phyloP scores from a whole-genome alignment of 2,113 vertebrate species.

The Romanogobio albipinnatus region DNA sequence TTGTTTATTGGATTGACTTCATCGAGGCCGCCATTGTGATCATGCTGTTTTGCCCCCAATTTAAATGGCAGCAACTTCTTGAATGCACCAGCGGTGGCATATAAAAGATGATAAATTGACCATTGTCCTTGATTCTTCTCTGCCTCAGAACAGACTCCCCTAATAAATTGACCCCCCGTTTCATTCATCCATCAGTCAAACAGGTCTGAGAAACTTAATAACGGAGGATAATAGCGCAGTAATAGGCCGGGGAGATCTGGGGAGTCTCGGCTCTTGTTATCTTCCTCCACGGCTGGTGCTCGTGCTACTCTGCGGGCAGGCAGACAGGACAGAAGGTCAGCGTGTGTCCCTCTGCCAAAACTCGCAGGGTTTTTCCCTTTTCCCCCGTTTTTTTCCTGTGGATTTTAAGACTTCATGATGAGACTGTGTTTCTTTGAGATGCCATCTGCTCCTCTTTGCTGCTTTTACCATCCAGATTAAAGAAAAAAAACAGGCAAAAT shows the following conservation, averaged over 20 bases:
- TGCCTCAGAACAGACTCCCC: constrained; percentile 35
- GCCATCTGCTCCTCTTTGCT: constrained; percentile 75
- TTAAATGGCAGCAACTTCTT: constrained; percentile 28
- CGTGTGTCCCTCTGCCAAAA: constrained; percentile 74
- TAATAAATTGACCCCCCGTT: constrained; percentile 46
- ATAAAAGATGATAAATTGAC: constrained; percentile 52
- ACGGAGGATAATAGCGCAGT: constrained; percentile 46
- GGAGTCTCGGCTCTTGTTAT: constrained; percentile 62
- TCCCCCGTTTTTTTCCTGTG: constrained; percentile 61
- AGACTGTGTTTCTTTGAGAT: constrained; percentile 76
- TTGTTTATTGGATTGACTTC: constrained; percentile 26
- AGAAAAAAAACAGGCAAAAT: constrained; percentile 53
- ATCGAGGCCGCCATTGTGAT: background rate
- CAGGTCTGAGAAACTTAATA: constrained; percentile 31
- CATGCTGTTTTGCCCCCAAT: constrained; percentile 36
- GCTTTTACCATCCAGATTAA: constrained; percentile 5
- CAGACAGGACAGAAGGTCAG: constrained; percentile 80
- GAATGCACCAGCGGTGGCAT: constrained; percentile 20
- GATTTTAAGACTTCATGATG: constrained; percentile 73
- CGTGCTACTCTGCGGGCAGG: constrained; percentile 66
- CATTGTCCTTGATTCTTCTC: constrained; percentile 45
- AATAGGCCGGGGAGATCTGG: constrained; percentile 59
- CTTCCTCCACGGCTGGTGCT: constrained; percentile 62
- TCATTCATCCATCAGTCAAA: constrained; percentile 44
- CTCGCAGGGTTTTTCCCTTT: constrained; percentile 68